phyloP scores from a whole-genome alignment of 2,797 vertebrate genomes.

The Acropternis orthonyx region DNA sequence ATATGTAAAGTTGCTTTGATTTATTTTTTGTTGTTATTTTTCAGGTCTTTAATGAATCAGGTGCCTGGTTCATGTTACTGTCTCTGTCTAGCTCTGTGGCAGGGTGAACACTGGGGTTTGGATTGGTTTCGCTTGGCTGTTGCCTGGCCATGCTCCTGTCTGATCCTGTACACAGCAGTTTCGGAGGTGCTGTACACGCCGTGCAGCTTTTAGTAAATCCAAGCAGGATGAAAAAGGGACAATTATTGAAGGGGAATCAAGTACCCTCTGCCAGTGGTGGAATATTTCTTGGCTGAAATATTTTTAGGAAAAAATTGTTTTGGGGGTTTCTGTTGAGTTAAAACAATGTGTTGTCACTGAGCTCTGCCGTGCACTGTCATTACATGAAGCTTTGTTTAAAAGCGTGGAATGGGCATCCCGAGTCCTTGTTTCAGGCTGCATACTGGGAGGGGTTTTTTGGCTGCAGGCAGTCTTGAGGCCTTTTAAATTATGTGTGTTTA shows the following conservation, averaged over 20 bases:
- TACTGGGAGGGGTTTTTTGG: not conserved
- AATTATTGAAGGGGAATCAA: not conserved
- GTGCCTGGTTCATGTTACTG: not conserved
- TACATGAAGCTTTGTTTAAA: constrained; percentile 54
- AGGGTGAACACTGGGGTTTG: fast-evolving
- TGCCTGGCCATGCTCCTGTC: not conserved
- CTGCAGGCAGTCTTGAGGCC: constrained; percentile 5
- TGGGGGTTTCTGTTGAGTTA: not conserved
- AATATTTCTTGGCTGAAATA: not conserved
- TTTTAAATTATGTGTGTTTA: constrained; percentile 69
- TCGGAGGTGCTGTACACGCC: fast-evolving
- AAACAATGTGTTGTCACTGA: not conserved
- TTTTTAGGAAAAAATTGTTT: constrained; percentile 36
- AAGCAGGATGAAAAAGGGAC: not conserved
- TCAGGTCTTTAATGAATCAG: not conserved
- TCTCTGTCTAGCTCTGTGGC: not conserved
- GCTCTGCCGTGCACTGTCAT: not conserved
- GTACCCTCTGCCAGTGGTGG: not conserved
- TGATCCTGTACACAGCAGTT: fast-evolving
- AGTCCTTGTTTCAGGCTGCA: not conserved
- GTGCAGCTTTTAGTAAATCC: not conserved
- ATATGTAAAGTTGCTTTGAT: not conserved
- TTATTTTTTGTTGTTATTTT: not conserved
- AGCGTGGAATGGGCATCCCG: not conserved
- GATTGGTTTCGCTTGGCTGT: not conserved